Conservation (phyloP, 1,140 invertebrate genomes). For the Tetramorium alpestre region DNA sequence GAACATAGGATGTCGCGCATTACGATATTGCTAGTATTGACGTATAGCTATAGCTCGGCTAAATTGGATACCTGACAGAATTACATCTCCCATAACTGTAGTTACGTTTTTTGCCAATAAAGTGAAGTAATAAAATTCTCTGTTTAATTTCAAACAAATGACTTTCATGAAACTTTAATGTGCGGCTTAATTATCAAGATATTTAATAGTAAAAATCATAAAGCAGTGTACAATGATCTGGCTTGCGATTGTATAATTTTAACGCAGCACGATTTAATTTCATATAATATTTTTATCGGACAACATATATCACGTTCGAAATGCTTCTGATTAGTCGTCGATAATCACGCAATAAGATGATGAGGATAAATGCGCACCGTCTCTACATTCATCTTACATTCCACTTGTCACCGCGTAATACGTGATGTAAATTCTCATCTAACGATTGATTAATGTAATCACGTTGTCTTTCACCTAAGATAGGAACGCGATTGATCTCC, state of each 20-base stretch:
- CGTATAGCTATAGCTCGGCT: neutral
- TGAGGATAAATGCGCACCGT: conserved; percentile 4
- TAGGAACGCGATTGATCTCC: neutral
- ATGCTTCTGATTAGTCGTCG: neutral
- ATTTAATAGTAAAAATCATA: neutral
- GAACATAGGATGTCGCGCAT: neutral
- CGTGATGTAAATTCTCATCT: neutral
- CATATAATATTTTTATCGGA: neutral
- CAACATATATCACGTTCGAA: conserved; percentile 18
- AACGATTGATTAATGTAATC: conserved; percentile 1
- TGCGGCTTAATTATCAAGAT: neutral
- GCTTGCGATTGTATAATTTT: neutral
- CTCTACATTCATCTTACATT: neutral
- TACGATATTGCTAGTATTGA: neutral
- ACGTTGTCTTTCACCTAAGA: neutral
- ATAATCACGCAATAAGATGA: conserved; percentile 13
- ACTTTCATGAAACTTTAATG: neutral
- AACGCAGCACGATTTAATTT: neutral
- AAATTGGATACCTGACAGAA: neutral
- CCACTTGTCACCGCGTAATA: conserved; percentile 4
- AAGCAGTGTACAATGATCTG: neutral
- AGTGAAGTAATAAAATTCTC: neutral
- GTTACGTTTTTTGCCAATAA: neutral
- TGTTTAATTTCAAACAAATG: neutral
- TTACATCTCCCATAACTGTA: neutral